Evolutionary conservation across 92 coral and sea anemone genomes (phyloP).

Genomic region (Pocillopora meandrina): DNA sequence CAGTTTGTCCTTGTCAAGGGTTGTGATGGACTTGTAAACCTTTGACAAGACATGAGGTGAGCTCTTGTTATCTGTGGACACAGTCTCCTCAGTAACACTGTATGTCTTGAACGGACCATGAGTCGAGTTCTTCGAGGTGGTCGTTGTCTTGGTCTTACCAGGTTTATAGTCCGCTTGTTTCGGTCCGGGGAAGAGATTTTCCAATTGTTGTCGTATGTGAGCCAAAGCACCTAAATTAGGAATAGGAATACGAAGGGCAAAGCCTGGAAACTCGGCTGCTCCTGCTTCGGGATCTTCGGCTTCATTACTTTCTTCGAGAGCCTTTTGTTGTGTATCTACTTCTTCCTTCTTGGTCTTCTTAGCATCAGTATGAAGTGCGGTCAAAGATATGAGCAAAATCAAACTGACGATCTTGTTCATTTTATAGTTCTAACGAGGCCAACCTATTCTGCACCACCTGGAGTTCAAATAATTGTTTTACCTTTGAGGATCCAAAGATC

Average conservation of each 20-base stretch:
- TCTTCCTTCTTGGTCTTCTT: constrained; percentile 45
- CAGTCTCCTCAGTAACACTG: constrained; percentile 71
- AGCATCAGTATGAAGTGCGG: constrained; percentile 55
- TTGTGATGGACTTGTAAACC: constrained; percentile 68
- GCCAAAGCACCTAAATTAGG: constrained; percentile 63
- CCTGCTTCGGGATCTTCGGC: constrained; percentile 22
- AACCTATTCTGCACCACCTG: neutral
- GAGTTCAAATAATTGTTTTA: neutral
- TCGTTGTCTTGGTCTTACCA: constrained; percentile 68
- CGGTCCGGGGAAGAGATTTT: constrained; percentile 30
- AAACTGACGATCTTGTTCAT: constrained; percentile 38
- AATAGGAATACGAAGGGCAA: constrained; percentile 80
- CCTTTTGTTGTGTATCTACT: constrained; percentile 13
- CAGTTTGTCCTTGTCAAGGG: constrained; percentile 57
- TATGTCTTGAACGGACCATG: constrained; percentile 79
- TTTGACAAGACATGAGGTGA: constrained; percentile 65
- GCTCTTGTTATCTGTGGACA: constrained; percentile 70
- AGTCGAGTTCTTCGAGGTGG: constrained; percentile 70
- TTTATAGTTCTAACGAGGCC: neutral
- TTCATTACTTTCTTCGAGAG: constrained; percentile 22
- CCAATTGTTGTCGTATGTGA: constrained; percentile 49
- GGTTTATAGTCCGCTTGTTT: constrained; percentile 13
- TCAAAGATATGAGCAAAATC: constrained; percentile 34
- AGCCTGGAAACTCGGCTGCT: constrained; percentile 56
- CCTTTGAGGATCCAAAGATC: neutral